Evolutionary conservation across 1,140 invertebrate species (phyloP).

Genomic region (Macrosteles quadrilineatus): DNA sequence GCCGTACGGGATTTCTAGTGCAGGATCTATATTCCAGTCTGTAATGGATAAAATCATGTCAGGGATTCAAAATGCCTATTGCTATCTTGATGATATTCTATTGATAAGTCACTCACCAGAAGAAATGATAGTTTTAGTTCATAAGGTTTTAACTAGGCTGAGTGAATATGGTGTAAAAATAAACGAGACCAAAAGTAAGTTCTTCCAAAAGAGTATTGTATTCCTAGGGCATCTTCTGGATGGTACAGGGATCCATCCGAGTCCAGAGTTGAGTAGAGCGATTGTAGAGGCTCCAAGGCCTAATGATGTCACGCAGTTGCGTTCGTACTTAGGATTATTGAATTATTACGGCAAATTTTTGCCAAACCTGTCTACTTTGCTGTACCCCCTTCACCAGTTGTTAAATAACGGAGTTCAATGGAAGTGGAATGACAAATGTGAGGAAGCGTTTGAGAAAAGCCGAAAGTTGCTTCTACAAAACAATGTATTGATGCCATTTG

Average conservation of each 20-base stretch:
- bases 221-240: conserved; percentile 9
- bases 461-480: too few relatives aligned
- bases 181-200: not conserved
- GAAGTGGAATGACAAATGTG: too few relatives aligned
- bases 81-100: conserved; percentile 19
- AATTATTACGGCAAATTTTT: conserved; percentile 22
- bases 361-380: conserved; percentile 30
- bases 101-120: too few relatives aligned
- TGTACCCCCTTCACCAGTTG: too few relatives aligned
- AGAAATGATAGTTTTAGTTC: not conserved
- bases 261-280: not conserved
- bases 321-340: conserved; percentile 13
- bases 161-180: conserved; percentile 7
- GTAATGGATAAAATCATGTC: not conserved
- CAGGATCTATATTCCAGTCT: not conserved
- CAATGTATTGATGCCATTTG: conserved; percentile 44
- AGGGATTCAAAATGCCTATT: not conserved
- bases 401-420: too few relatives aligned
- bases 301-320: not conserved
- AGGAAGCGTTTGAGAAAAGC: too few relatives aligned
- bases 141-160: not conserved
- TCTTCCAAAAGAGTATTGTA: not conserved
- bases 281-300: not conserved
- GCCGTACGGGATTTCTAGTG: not conserved
- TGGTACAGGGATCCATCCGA: conserved; percentile 13